A percentile compares a stretch with the other conserved stretches of the same genome.
phyloP scores from a whole-genome alignment of 1,140 invertebrate species.

The Sitobion miscanthi region DNA sequence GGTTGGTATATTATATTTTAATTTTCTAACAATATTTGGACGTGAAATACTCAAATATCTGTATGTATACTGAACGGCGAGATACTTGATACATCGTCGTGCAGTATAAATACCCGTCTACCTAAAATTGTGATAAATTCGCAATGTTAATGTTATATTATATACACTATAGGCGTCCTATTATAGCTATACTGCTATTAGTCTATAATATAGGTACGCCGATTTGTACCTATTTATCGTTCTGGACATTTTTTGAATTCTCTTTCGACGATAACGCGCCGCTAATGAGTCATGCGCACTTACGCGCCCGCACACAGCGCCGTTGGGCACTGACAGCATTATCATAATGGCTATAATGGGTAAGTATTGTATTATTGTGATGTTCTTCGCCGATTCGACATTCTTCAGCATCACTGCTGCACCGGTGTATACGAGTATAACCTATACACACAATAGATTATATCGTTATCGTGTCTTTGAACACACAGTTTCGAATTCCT shows the following conservation, averaged over 20 bases:
- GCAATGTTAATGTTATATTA: neutral
- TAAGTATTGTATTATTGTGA: neutral
- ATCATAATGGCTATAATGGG: neutral
- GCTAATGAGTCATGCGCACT: neutral
- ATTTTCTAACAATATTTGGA: neutral
- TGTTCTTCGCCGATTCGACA: neutral
- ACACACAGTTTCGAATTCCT: neutral
- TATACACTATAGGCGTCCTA: neutral
- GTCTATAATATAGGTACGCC: neutral
- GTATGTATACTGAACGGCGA: neutral
- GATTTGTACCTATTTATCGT: neutral
- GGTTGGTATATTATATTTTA: neutral
- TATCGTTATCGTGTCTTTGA: neutral
- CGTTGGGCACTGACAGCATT: neutral
- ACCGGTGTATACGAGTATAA: neutral
- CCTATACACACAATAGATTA: neutral
- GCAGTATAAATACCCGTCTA: neutral
- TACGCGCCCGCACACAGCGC: neutral
- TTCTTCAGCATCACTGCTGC: neutral
- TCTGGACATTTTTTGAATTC: conserved; percentile 17
- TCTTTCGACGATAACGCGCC: conserved; percentile 5
- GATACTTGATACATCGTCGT: neutral
- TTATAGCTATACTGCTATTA: too few relatives aligned
- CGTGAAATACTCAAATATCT: neutral
- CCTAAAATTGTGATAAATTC: neutral